Conservation (phyloP, 1,140 invertebrate species). For the Melipona quadrifasciata region DNA sequence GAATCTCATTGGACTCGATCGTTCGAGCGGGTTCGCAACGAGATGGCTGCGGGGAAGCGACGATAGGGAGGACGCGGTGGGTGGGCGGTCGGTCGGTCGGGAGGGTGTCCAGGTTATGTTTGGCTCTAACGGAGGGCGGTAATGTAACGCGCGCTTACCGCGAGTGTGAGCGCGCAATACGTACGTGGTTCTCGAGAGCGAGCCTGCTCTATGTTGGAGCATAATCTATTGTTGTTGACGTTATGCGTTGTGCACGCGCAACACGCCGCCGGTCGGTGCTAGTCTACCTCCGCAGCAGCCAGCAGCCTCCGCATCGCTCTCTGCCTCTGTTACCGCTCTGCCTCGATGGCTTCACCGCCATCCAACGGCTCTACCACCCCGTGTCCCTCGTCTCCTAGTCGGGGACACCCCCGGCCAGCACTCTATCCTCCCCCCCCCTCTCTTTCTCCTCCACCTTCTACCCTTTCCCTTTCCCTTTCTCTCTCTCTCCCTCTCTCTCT, state of each 20-base stretch:
- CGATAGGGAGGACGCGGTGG: constrained; percentile 6
- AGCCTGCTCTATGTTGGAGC: constrained; percentile 74
- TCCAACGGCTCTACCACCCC: constrained; percentile 36
- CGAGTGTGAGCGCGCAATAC: constrained; percentile 53
- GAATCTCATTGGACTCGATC: constrained; percentile 82
- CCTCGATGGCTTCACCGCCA: constrained; percentile 46
- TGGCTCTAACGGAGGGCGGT: constrained; percentile 68
- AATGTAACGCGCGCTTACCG: constrained; percentile 69
- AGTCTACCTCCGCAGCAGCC: background rate
- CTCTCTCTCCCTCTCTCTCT: background rate
- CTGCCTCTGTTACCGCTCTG: constrained; percentile 48
- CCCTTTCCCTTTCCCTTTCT: background rate
- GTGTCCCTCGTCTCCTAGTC: constrained; percentile 29
- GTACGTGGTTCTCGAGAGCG: constrained; percentile 62
- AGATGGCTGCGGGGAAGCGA: constrained; percentile 53
- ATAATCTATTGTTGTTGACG: constrained; percentile 82
- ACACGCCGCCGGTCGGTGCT: constrained; percentile 29
- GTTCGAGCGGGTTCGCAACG: constrained; percentile 73
- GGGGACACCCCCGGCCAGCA: constrained; percentile 21
- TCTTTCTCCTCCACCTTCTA: background rate
- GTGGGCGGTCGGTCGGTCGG: background rate
- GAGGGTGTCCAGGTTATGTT: constrained; percentile 67
- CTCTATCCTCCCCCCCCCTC: background rate
- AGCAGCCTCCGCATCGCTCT: constrained; percentile 24
- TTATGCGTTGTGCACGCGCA: constrained; percentile 78